Percentiles rank a stretch among this genome's conserved stretches.
Evolutionary conservation across 2,113 vertebrate species (phyloP).

Genomic region (Cinclus mexicanus): DNA sequence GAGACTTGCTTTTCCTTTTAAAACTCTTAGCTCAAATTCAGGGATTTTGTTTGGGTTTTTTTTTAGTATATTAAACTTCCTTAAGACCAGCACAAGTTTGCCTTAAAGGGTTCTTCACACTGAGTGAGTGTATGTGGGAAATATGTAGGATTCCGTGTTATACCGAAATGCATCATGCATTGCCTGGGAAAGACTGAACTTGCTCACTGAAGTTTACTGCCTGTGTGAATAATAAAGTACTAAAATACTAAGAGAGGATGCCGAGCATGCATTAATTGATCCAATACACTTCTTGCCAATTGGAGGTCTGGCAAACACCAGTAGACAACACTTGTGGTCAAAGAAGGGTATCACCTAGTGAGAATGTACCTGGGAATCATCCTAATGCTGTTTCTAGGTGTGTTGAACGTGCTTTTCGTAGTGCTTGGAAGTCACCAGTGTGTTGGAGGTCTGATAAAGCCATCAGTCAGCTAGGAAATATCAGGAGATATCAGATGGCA

Average conservation of each 20-base stretch:
- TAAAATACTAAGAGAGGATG: not conserved
- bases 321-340: not conserved
- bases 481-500: not conserved
- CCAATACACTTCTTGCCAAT: not conserved
- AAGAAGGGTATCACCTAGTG: not conserved
- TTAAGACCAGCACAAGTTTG: not conserved
- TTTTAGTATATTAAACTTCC: not conserved
- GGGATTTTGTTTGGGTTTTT: fast-evolving
- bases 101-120: not conserved
- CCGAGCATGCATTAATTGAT: not conserved
- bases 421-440: not conserved
- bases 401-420: not conserved
- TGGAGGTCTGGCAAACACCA: not conserved
- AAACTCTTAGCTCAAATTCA: not conserved
- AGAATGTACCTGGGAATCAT: not conserved
- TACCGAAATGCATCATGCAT: not conserved
- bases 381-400: not conserved
- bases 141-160: not conserved
- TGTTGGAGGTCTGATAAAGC: not conserved
- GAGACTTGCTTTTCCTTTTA: not conserved
- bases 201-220: not conserved
- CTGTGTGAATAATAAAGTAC: not conserved
- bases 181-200: not conserved
- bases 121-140: not conserved
- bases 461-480: not conserved